Evolutionary conservation across 2,113 vertebrate species (phyloP).

Genomic region (human (Homo sapiens)): DNA sequence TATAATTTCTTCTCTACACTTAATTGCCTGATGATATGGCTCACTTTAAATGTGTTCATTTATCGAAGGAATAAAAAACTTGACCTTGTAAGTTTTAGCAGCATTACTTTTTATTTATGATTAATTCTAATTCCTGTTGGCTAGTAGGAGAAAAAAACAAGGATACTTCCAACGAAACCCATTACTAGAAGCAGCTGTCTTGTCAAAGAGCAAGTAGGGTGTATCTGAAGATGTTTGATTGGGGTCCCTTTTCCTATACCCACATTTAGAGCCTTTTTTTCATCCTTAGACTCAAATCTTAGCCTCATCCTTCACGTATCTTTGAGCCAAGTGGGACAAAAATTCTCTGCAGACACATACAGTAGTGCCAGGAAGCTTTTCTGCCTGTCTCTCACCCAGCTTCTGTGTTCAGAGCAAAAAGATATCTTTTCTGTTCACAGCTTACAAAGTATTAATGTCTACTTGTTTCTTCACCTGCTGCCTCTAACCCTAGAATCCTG

Average conservation of each 20-base stretch:
- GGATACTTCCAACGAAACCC: neutral
- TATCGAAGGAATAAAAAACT: neutral
- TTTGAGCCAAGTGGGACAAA: neutral
- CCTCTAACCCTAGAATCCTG: slow-evolving; percentile 36
- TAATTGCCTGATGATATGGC: neutral
- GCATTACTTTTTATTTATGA: neutral
- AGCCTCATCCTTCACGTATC: neutral
- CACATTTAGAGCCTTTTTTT: neutral
- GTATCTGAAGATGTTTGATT: neutral
- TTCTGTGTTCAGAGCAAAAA: neutral
- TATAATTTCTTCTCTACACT: neutral
- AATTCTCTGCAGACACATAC: neutral
- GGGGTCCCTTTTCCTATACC: accelerated
- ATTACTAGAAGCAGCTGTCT: neutral
- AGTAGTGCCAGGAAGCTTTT: neutral
- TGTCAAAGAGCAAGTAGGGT: neutral
- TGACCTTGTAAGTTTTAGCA: neutral
- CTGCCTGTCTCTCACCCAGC: neutral
- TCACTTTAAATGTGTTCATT: neutral
- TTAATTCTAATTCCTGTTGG: neutral
- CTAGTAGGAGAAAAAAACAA: neutral
- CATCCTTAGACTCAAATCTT: neutral
- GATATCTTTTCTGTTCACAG: neutral
- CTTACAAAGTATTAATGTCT: slow-evolving; percentile 11
- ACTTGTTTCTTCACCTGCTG: neutral